These are phyloP conservation scores for Drosophila melanocephala DNA, from an alignment of 2,888 invertebrate species.

Conservation along the genomic window DNA sequence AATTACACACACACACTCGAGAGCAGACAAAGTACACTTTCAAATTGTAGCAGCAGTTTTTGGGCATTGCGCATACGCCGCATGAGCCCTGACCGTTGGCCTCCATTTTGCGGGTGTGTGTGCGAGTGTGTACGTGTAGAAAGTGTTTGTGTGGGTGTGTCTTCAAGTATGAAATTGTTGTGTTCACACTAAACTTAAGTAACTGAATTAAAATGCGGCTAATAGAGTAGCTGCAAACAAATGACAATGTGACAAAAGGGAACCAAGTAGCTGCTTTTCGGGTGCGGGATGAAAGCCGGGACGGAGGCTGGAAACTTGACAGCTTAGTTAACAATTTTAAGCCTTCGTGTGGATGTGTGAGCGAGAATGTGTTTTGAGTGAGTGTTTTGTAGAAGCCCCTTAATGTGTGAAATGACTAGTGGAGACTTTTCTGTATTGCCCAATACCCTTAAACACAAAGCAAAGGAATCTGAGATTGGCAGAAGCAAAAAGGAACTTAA, in stretches of 20 bases:
- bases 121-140: constrained; percentile 1
- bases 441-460: constrained; percentile 4
- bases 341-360: constrained; percentile 22
- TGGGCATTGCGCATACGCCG: constrained; percentile 58
- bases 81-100: constrained; percentile 30
- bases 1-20: constrained; percentile 25
- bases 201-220: constrained; percentile 81
- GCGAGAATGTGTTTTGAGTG: constrained; percentile 23
- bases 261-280: constrained; percentile 1
- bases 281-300: background rate
- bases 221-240: constrained; percentile 80
- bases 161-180: constrained; percentile 74
- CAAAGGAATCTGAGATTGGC: constrained; percentile 29
- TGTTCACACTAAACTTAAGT: constrained; percentile 81
- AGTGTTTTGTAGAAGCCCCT: background rate
- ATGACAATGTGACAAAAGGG: constrained; percentile 49
- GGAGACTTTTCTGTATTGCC: constrained; percentile 24
- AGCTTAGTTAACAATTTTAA: constrained; percentile 60
- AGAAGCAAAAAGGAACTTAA: constrained; percentile 2
- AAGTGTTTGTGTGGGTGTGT: constrained; percentile 30
- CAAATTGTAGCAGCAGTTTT: constrained; percentile 67
- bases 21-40: constrained; percentile 61
- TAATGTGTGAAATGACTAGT: constrained; percentile 31
- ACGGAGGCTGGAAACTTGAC: constrained; percentile 31
- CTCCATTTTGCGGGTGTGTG: constrained; percentile 1